phyloP scores from a whole-genome alignment of 2,888 invertebrate genomes.

The Barypeithes pellucidus region DNA sequence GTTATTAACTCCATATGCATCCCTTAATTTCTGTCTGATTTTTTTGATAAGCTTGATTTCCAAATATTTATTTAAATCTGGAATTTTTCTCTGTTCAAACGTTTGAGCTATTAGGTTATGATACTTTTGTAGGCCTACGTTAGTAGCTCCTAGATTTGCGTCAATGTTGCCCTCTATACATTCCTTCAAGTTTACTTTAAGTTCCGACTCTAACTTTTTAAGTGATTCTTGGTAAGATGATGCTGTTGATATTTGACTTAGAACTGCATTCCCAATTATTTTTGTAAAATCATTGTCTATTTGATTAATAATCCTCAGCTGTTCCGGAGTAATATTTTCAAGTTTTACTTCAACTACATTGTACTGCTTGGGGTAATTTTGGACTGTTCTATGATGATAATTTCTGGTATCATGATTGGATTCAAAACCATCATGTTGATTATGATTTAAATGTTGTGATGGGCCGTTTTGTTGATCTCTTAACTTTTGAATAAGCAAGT shows the following conservation, averaged over 20 bases:
- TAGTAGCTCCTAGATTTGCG: not conserved
- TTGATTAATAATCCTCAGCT: slow-evolving; percentile 35
- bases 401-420: not conserved
- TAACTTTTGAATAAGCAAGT: slow-evolving; percentile 52
- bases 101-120: slow-evolving; percentile 26
- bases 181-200: slow-evolving; percentile 36
- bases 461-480: slow-evolving; percentile 16
- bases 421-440: not conserved
- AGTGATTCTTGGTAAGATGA: slow-evolving; percentile 30
- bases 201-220: slow-evolving; percentile 36
- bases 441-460: not conserved
- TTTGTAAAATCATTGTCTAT: slow-evolving; percentile 37
- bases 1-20: slow-evolving; percentile 24
- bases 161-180: slow-evolving; percentile 30
- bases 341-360: slow-evolving; percentile 45
- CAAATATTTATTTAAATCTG: slow-evolving; percentile 46
- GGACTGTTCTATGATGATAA: slow-evolving; percentile 10
- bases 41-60: slow-evolving; percentile 46
- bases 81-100: slow-evolving; percentile 39
- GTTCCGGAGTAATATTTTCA: slow-evolving; percentile 46
- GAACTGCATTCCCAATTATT: slow-evolving; percentile 22
- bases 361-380: slow-evolving; percentile 17
- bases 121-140: slow-evolving; percentile 28
- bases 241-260: slow-evolving; percentile 10
- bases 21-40: slow-evolving; percentile 35